Percentiles rank a stretch among this genome's conserved stretches.
These are phyloP conservation scores for Condylostylus longicornis DNA, from an alignment of 1,140 invertebrate genomes.

Conservation along the genomic window DNA sequence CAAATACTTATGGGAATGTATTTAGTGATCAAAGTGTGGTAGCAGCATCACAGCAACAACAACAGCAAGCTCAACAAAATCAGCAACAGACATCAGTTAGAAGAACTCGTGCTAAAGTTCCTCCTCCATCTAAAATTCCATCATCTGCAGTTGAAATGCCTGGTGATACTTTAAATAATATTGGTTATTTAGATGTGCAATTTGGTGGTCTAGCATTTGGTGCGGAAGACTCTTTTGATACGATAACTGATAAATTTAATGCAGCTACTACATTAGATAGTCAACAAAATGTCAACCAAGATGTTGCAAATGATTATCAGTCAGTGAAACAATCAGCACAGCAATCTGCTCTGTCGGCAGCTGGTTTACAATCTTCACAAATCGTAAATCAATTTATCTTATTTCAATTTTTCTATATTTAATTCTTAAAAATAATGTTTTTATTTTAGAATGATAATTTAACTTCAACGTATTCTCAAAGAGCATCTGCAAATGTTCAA, in stretches of 20 bases:
- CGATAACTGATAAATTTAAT: constrained; percentile 35
- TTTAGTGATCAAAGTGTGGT: constrained; percentile 23
- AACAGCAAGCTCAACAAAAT: constrained; percentile 17
- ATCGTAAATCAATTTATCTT: constrained; percentile 15
- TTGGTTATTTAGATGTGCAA: constrained; percentile 77
- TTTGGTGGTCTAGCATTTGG: constrained; percentile 85
- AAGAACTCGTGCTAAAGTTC: constrained; percentile 56
- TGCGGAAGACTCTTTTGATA: constrained; percentile 38
- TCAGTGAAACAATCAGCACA: too few relatives aligned
- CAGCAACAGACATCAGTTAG: constrained; percentile 48
- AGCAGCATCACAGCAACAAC: constrained; percentile 21
- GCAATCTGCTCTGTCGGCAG: constrained; percentile 17
- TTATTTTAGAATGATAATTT: constrained; percentile 20
- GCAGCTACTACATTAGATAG: constrained; percentile 22
- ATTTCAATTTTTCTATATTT: background rate
- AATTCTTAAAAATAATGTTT: background rate
- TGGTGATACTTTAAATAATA: constrained; percentile 57
- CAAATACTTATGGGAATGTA: constrained; percentile 24
- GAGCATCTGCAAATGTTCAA: constrained; percentile 14
- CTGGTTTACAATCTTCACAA: constrained; percentile 26
- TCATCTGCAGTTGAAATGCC: constrained; percentile 91
- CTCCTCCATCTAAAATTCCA: constrained; percentile 87
- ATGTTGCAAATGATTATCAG: constrained; percentile 26
- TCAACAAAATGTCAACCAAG: constrained; percentile 18
- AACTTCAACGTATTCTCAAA: constrained; percentile 18